phyloP scores from a whole-genome alignment of 64 coral and sea anemone species.

The Pocillopora verrucosa region DNA sequence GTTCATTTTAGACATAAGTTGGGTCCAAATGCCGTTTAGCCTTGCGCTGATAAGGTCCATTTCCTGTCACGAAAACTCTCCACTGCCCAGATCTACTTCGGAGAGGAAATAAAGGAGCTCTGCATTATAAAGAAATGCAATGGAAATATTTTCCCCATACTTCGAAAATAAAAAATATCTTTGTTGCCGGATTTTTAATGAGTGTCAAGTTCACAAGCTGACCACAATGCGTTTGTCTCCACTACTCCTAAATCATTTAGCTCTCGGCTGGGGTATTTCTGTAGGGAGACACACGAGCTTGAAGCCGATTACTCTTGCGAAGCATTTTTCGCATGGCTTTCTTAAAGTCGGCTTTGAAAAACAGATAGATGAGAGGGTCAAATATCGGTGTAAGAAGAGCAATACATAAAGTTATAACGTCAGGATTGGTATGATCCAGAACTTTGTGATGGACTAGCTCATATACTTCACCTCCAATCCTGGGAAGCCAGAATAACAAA shows the following conservation, averaged over 20 bases:
- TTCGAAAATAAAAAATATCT: no score
- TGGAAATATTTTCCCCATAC: no score
- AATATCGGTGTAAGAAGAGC: conserved; percentile 3
- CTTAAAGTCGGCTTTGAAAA: conserved; percentile 13
- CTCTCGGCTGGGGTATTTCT: not conserved
- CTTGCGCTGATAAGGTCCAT: not conserved
- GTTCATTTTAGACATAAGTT: not conserved
- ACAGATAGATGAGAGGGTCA: conserved; percentile 2
- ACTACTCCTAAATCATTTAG: not conserved
- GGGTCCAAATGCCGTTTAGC: not conserved
- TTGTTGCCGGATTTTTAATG: no score
- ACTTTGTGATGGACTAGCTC: not conserved
- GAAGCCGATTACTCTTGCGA: not conserved
- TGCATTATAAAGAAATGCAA: not conserved
- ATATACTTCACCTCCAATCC: conserved; percentile 1
- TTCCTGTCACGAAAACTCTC: conserved; percentile 6
- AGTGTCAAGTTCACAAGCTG: not conserved
- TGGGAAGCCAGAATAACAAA: conserved; percentile 1
- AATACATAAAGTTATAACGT: conserved; percentile 4
- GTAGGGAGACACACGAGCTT: not conserved
- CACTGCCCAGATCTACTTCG: not conserved
- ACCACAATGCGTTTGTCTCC: no score
- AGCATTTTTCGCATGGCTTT: conserved; percentile 16
- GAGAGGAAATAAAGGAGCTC: not conserved
- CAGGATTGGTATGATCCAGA: not conserved